Conservation (phyloP, 1,140 invertebrate genomes). For the Pachypsylla venusta region DNA sequence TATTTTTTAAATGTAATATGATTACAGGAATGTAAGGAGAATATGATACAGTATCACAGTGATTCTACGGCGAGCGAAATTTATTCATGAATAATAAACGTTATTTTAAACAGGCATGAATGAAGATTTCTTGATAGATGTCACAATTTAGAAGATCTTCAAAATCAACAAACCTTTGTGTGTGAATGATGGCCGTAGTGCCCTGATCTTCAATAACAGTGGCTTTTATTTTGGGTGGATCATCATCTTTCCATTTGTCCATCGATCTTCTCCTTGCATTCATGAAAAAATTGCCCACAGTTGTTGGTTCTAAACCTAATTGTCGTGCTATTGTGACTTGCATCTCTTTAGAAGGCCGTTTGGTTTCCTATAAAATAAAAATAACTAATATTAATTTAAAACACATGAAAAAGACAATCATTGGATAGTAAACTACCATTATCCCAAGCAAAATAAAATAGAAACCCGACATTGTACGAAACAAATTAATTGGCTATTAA, state of each 20-base stretch:
- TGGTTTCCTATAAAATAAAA: slow-evolving; percentile 71
- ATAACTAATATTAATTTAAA: too few relatives aligned
- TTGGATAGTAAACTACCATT: too few relatives aligned
- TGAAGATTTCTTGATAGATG: background rate
- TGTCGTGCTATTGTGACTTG: slow-evolving; percentile 98
- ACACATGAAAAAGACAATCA: too few relatives aligned
- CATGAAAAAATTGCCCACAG: slow-evolving; percentile 99
- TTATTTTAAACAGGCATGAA: background rate
- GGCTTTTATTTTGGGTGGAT: slow-evolving; percentile 29
- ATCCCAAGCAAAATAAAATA: too few relatives aligned
- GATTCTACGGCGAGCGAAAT: background rate
- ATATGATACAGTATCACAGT: background rate
- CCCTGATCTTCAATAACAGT: slow-evolving; percentile 8
- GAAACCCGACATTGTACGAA: too few relatives aligned
- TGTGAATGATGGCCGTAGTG: slow-evolving; percentile 3
- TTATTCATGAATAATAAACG: background rate
- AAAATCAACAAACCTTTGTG: background rate
- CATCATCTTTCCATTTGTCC: slow-evolving; percentile 98
- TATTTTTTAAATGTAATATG: background rate
- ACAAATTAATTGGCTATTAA: too few relatives aligned
- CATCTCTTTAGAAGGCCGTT: slow-evolving; percentile 99
- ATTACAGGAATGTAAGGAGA: background rate
- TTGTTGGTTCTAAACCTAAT: slow-evolving; percentile 92
- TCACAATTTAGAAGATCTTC: background rate
- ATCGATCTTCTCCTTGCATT: slow-evolving; percentile 92